Conservation (phyloP, 2,888 invertebrate genomes). For the Drosophila yooni region DNA sequence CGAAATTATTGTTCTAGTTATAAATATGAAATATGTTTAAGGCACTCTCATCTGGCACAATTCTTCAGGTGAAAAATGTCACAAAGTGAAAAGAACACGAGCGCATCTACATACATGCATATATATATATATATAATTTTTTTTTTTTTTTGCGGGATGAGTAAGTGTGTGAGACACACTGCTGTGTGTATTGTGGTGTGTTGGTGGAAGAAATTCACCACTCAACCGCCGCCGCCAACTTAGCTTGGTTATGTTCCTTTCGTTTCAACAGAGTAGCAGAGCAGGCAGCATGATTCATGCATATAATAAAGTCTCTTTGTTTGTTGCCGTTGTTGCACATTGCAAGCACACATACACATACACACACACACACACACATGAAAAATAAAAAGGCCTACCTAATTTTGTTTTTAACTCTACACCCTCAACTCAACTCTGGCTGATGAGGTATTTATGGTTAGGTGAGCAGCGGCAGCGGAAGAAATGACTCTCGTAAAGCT, state of each 20-base stretch:
- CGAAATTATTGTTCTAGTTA: background rate
- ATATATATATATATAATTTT: background rate
- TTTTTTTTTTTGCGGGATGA: slow-evolving; percentile 5
- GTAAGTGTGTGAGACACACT: slow-evolving; percentile 14
- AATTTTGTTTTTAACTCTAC: slow-evolving; percentile 63
- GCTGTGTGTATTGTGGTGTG: slow-evolving; percentile 36
- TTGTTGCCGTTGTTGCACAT: slow-evolving; percentile 61
- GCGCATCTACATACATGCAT: background rate
- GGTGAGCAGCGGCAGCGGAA: slow-evolving; percentile 19
- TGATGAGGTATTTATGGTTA: slow-evolving; percentile 14
- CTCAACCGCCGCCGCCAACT: slow-evolving; percentile 41
- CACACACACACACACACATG: slow-evolving; percentile 3
- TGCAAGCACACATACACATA: slow-evolving; percentile 32
- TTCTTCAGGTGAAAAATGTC: background rate
- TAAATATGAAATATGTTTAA: background rate
- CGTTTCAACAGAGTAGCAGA: slow-evolving; percentile 41
- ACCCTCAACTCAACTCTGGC: slow-evolving; percentile 14
- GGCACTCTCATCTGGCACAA: background rate
- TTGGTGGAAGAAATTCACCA: slow-evolving; percentile 64
- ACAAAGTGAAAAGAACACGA: background rate
- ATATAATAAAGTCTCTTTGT: slow-evolving; percentile 72
- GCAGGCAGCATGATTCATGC: slow-evolving; percentile 63
- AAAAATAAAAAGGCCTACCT: slow-evolving; percentile 42
- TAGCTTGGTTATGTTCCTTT: slow-evolving; percentile 57
- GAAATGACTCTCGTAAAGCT: slow-evolving; percentile 30